Evolutionary conservation across 2,797 vertebrate species (phyloP), one percentile per base, ranked within the genome.

Genomic region (Pterois miles): DNA sequence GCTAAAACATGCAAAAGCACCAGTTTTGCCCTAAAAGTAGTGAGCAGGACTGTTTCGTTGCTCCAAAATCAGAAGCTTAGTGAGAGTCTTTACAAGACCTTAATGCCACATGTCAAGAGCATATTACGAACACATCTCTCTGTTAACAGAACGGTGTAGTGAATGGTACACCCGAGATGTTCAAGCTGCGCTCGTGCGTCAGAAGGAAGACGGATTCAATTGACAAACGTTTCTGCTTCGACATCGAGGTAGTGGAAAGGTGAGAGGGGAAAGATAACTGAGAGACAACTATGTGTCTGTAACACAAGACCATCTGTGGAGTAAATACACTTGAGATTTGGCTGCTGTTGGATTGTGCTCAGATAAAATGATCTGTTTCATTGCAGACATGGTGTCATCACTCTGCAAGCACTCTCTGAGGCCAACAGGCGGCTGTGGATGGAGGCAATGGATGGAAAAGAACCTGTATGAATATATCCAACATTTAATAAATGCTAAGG

Each of bases 391-490:
- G 97, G 97, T 20, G 97, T 99, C 88, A 97, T 99, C 89, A 99
- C 98, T 0, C 91, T 99, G 8, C 98, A 99, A 82, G 97, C 98
- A 12, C 95, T 97, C 80, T 99, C 97, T 34, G 98, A 99, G 90
- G 96, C 97, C 54, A 99, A 98, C 89, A 93, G 98, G 74, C 96
- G 98, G 57, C 96, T 98, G 68, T 99, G 98, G 98, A 96, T 99
- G 2, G 98, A 99, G 92, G 98, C 98, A 38, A 99, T 99, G 98
- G 98, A 99, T 87, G 98, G 98, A 65, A 99, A 99, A 86, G 98
- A 99, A 84, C 98, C 98, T 56, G 98, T 99, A 97, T 43, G 87
- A 81, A 60, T 27, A 64, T 23, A 22, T 58, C 3, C 33, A 57
- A 4, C 4, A 20, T 74, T 76, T 23, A 48, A 29, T 40, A n/a